Base-by-base conservation (phyloP, 2,888 invertebrate genomes). In the Parochlus steinenii region DNA sequence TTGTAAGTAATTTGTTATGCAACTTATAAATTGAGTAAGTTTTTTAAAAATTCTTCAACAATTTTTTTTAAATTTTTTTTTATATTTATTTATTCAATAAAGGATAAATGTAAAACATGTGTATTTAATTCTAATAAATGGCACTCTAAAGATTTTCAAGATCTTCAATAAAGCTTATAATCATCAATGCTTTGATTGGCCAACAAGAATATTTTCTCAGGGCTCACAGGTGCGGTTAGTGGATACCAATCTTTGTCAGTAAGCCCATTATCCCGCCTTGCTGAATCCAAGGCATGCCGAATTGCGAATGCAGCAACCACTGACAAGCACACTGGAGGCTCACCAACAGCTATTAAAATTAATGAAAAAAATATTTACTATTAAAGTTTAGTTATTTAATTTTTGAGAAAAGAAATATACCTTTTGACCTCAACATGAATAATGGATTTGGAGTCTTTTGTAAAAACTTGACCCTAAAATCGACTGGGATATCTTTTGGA, bases 381-480 rank as follows among this genome's bases (percentile, higher is more conserved):
- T 6, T 6, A n/a, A 48, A 23, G 45, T 46, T 36, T 51, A 52
- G 53, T 11, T 8, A 12, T 10, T 14, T 14, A 7, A 6, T 33
- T 31, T 31, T 33, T 31, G 12, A 19, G 5, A 7, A 15, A 26
- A 29, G 6, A 8, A 24, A 11, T 8, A 10, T 46, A 60, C 66
- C 62, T 62, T 71, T 72, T 2, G 69, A 67, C 27, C 67, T 56
- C n/a, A 69, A 48, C 18, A 69, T 59, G 19, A 69, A 68, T 4
- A 53, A 32, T 1, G 60, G 56, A 53, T 69, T 70, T 2, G 62
- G 54, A 31, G 60, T 55, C 44, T 67, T 64, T 42, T 61, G 59
- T 4, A 60, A 55, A 39, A 71, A 61, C 25, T 58, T 59, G 2
- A 71, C 51, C 27, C 67, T 55, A 38, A 71, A 66, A 49, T 71